Evolutionary conservation across 2,888 invertebrate genomes (phyloP).

Genomic region (Seira ritae): DNA sequence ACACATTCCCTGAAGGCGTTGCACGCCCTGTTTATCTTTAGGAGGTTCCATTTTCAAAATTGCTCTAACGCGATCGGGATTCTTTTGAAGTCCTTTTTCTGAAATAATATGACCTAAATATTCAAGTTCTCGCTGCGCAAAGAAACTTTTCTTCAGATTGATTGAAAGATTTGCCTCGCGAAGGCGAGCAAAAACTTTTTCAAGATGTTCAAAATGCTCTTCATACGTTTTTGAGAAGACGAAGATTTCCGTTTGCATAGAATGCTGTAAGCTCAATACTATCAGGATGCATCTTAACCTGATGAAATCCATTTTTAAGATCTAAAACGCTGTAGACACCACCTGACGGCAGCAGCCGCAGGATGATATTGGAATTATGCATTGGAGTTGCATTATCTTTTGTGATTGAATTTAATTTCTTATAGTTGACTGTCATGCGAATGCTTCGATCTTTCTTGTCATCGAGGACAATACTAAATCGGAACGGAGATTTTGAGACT

Average conservation of each 20-base stretch:
- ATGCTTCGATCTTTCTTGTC: conserved; percentile 21
- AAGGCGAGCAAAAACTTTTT: not conserved
- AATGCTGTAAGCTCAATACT: conserved; percentile 63
- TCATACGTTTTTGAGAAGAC: conserved; percentile 19
- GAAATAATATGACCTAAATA: conserved; percentile 71
- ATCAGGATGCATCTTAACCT: conserved; percentile 38
- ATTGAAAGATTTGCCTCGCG: not conserved
- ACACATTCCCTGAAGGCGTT: conserved; percentile 71
- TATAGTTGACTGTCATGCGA: conserved; percentile 48
- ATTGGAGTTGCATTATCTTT: conserved; percentile 34
- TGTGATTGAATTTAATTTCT: conserved; percentile 18
- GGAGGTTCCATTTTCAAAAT: conserved; percentile 59
- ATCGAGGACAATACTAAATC: conserved; percentile 25
- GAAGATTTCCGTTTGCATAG: conserved; percentile 40
- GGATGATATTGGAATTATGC: conserved; percentile 44
- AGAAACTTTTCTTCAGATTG: not conserved
- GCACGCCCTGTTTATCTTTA: conserved; percentile 51
- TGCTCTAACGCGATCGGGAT: conserved; percentile 56
- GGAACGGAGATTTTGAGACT: conserved; percentile 22
- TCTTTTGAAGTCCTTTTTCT: conserved; percentile 50
- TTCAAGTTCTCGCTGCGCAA: not conserved
- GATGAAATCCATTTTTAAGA: conserved; percentile 41
- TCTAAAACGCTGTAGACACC: conserved; percentile 37
- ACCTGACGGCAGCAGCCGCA: conserved; percentile 44
- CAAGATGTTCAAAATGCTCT: not conserved